phyloP scores from a whole-genome alignment of 2,113 vertebrate species.

The Tachuris rubrigastra region DNA sequence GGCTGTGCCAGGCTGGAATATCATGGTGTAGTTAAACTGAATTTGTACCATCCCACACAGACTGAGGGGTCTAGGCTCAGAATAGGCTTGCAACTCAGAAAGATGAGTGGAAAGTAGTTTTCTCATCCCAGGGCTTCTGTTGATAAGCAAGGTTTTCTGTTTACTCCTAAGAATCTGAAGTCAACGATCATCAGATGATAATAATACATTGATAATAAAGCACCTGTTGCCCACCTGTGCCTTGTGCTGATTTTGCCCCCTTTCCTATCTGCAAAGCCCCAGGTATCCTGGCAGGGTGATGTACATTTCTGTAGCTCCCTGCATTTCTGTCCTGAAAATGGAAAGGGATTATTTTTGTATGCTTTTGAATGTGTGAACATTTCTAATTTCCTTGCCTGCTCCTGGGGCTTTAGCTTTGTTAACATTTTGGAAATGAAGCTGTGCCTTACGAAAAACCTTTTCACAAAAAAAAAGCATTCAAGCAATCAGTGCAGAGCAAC shows the following conservation, averaged over 20 bases:
- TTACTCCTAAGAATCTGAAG: background rate
- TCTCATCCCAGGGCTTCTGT: background rate
- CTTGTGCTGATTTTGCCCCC: background rate
- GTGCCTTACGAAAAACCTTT: background rate
- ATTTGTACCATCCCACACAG: background rate
- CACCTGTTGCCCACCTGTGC: background rate
- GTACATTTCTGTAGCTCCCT: background rate
- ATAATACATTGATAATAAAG: slow-evolving; percentile 49
- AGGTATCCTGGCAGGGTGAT: background rate
- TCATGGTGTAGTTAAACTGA: background rate
- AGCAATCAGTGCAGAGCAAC: background rate
- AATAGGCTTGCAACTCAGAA: background rate
- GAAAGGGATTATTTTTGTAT: background rate
- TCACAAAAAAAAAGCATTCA: background rate
- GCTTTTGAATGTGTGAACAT: background rate
- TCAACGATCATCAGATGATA: background rate
- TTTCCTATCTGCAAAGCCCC: background rate
- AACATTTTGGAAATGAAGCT: slow-evolving; percentile 51
- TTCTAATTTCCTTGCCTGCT: slow-evolving; percentile 50
- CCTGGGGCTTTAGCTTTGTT: background rate
- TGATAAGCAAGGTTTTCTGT: slow-evolving; percentile 23
- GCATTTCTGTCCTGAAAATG: background rate
- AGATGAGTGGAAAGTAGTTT: background rate
- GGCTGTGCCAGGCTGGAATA: background rate
- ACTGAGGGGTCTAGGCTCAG: background rate